phyloP scores from a whole-genome alignment of 2,113 vertebrate genomes.

The Cephalopterus ornatus region DNA sequence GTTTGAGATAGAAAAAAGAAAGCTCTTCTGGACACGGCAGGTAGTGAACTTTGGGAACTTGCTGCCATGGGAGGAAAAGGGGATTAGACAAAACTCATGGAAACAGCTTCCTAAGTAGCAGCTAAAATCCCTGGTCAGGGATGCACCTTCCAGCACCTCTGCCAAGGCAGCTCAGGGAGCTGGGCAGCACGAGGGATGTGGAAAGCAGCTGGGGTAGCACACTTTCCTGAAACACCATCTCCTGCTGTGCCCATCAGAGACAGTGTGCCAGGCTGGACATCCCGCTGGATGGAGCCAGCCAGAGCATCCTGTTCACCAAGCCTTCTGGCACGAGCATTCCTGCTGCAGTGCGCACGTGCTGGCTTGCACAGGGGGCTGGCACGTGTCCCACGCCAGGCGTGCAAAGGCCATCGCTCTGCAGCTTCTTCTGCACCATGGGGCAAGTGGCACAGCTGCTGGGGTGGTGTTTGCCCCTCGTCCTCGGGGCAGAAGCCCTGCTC shows the following conservation, averaged over 20 bases:
- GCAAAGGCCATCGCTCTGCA: background rate
- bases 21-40: background rate
- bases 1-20: background rate
- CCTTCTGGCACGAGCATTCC: background rate
- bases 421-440: background rate
- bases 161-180: background rate
- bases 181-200: fast-evolving
- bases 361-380: background rate
- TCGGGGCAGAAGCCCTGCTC: background rate
- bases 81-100: conserved; percentile 7
- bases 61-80: background rate
- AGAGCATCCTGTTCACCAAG: fast-evolving
- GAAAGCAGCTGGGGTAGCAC: background rate
- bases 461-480: background rate
- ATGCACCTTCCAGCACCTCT: background rate
- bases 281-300: background rate
- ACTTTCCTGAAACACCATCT: background rate
- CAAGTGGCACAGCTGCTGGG: background rate
- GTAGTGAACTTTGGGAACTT: conserved; percentile 26
- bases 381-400: fast-evolving
- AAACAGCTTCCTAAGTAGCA: background rate
- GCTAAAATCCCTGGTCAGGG: background rate
- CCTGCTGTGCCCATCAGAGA: fast-evolving
- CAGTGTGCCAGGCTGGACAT: background rate
- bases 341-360: fast-evolving